Evolutionary conservation across 2,113 vertebrate genomes (phyloP).

Genomic region (Morone saxatilis): DNA sequence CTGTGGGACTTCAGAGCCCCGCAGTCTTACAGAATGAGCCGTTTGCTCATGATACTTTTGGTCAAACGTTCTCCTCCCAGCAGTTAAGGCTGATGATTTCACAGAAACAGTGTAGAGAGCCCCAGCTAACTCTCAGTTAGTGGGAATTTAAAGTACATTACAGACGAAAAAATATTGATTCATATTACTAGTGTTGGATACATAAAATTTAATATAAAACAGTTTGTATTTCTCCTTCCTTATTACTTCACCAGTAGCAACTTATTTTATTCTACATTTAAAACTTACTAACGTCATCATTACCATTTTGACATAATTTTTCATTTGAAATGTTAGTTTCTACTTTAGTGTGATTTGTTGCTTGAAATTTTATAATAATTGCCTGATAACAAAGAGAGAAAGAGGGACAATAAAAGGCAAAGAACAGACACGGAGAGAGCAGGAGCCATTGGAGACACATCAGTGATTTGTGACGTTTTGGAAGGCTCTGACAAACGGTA

Average conservation of each 20-base stretch:
- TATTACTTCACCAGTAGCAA: not conserved
- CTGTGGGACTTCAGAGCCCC: conserved; percentile 34
- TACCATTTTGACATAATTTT: not conserved
- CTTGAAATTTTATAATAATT: not conserved
- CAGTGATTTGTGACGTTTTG: too few relatives aligned
- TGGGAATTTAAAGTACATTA: not conserved
- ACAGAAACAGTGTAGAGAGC: conserved; percentile 50
- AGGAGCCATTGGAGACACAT: too few relatives aligned
- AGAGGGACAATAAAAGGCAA: not conserved
- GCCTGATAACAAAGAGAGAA: not conserved
- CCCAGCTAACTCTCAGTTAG: conserved; percentile 16
- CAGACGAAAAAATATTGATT: not conserved
- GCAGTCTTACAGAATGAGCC: conserved; percentile 38
- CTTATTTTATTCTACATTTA: not conserved
- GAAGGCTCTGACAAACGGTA: too few relatives aligned
- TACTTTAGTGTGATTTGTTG: not conserved
- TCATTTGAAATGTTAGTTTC: not conserved
- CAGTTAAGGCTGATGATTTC: conserved; percentile 51
- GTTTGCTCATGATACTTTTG: conserved; percentile 59
- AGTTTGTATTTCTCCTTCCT: not conserved
- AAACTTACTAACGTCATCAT: not conserved
- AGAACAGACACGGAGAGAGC: not conserved
- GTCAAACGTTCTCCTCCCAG: conserved; percentile 56
- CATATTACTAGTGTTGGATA: not conserved
- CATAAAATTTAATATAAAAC: not conserved